Percentiles rank a stretch among this genome's conserved stretches.
These are phyloP conservation scores for Galaxias olidus DNA, from an alignment of 2,797 vertebrate species.

Conservation along the genomic window DNA sequence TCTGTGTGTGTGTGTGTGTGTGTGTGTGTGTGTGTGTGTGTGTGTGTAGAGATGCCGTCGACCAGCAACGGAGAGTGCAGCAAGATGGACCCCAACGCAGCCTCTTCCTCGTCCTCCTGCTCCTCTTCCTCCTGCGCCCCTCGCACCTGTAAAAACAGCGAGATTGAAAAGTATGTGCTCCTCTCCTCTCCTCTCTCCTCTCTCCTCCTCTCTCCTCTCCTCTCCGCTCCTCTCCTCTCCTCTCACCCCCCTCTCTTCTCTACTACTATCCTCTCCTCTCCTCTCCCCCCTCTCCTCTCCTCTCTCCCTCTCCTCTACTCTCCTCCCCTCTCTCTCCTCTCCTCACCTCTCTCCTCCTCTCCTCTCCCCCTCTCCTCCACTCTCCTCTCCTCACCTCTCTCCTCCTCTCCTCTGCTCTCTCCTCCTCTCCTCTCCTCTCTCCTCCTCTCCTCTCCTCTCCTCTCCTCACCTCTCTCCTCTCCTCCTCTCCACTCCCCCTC, in stretches of 20 bases:
- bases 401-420: not conserved
- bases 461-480: no score
- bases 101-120: constrained; percentile 83
- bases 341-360: not conserved
- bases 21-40: no score
- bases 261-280: no score
- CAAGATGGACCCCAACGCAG: constrained; percentile 91
- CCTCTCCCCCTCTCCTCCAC: not conserved
- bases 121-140: constrained; percentile 80
- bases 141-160: constrained; percentile 86
- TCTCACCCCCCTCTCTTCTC: no score
- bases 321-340: no score
- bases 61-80: constrained; percentile 97
- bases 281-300: no score
- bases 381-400: not conserved
- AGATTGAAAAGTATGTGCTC: constrained; percentile 95
- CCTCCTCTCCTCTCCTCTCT: not conserved
- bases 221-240: no score
- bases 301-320: not conserved
- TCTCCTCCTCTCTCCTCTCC: no score
- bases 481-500: no score
- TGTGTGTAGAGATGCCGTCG: constrained; percentile 92
- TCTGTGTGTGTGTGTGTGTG: no score
- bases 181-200: not conserved
- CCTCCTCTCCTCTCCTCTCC: not conserved